Base-by-base conservation (phyloP, 2,113 vertebrate genomes). In the Myotis yumanensis region DNA sequence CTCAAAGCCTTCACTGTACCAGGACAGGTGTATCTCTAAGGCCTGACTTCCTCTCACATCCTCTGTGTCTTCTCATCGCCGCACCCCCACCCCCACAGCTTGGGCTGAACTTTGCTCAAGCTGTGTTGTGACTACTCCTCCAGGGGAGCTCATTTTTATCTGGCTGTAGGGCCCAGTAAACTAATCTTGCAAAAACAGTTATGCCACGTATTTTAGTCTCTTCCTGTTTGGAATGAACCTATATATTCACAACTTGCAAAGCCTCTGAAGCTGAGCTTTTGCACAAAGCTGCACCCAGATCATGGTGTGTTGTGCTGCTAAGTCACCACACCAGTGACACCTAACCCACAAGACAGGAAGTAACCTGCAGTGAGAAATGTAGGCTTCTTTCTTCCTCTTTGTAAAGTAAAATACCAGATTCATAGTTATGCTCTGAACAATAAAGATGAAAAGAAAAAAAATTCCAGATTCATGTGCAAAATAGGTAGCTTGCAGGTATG, bases 201-300 rank as follows among this genome's bases (percentile, higher is more conserved):
- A 11, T 76, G 57, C 23, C 23, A 73, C 5, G 0, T 54, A 28
- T 16, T 71, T 86, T 46, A 64, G 48, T 18, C n/a, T 94, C 64
- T 86, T 83, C 52, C n/a, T 87, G 17, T 72, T 79, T 89, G 81
- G 32, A 32, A 68, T 86, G 66, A 66, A 93, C 68, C 59, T 86
- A 1, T 28, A 32, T n/a, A 7, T 76, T 85, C 68, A 75, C 14
- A 83, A 66, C 23, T 32, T 79, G 16, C n/a, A 77, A 91, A 88
- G 40, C 5, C 68, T 85, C 76, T 54, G 46, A 54, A 75, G 37
- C 32, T 40, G 22, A 57, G n/a, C 2, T 79, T 92, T 23, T 84
- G 35, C 43, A 54, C 25, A 52, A 51, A 59, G 17, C 66, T 66
- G 16, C 18, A 62, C 22, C 23, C 14, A 11, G 48, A 59, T 18